These are phyloP conservation scores for Calcarius lapponicus DNA, from an alignment of 2,797 vertebrate genomes.

Conservation along the genomic window DNA sequence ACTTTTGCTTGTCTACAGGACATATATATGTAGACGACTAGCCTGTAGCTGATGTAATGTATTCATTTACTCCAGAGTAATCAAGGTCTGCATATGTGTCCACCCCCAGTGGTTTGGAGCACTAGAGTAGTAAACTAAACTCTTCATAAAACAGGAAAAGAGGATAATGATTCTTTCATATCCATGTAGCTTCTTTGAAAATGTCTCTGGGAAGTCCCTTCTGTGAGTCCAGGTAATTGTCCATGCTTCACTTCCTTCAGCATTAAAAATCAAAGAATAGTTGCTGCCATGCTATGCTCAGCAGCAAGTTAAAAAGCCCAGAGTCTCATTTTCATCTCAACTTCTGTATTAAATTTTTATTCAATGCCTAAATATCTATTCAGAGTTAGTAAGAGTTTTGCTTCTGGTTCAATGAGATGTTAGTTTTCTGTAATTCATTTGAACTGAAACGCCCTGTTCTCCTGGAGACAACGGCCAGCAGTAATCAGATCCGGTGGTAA, in stretches of 20 bases:
- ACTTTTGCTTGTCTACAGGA: background rate
- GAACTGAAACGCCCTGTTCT: background rate
- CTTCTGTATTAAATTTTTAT: background rate
- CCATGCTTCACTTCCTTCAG: background rate
- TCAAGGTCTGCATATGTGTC: background rate
- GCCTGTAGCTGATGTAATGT: background rate
- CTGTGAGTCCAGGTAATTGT: background rate
- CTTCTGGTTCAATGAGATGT: background rate
- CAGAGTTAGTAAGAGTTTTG: background rate
- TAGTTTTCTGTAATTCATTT: background rate
- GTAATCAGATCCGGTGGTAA: slow-evolving; percentile 24
- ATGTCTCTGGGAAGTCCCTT: background rate
- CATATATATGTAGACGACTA: background rate
- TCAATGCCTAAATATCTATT: background rate
- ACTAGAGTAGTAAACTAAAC: background rate
- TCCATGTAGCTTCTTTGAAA: background rate
- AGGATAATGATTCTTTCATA: background rate
- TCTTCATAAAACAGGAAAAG: background rate
- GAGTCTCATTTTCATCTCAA: background rate
- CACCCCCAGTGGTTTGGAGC: background rate
- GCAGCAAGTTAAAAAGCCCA: background rate
- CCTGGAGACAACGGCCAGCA: slow-evolving; percentile 34
- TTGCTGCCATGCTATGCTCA: background rate
- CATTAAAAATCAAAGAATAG: background rate
- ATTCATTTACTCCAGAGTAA: background rate